Conservation (phyloP, 2,888 invertebrate genomes). For the Ditula angustiorana region DNA sequence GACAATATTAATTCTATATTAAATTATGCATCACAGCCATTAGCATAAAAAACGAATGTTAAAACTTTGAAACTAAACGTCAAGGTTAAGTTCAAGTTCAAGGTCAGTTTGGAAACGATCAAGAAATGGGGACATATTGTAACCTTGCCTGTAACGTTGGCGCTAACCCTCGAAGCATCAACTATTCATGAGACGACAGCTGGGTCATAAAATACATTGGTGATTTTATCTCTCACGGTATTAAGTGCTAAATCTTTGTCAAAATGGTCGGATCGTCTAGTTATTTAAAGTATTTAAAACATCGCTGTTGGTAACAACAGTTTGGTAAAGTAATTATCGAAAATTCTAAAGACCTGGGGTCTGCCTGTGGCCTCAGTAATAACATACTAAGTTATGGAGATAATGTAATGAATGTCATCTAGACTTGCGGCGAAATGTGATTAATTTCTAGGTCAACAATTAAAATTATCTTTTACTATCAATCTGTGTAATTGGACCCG, state of each 20-base stretch:
- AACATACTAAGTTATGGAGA: too few species aligned
- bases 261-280: background rate
- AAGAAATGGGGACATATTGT: constrained; percentile 35
- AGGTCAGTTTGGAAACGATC: constrained; percentile 18
- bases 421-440: too few species aligned
- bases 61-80: constrained; percentile 15
- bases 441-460: too few species aligned
- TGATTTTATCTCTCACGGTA: constrained; percentile 18
- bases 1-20: background rate
- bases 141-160: constrained; percentile 19
- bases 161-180: constrained; percentile 26
- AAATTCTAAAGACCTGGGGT: too few species aligned
- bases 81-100: constrained; percentile 17
- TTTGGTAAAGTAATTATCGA: too few species aligned
- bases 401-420: too few species aligned
- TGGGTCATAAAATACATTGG: constrained; percentile 32
- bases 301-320: constrained; percentile 20
- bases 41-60: constrained; percentile 9
- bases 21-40: background rate
- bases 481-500: too few species aligned
- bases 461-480: too few species aligned
- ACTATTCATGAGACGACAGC: constrained; percentile 37
- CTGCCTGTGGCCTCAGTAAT: too few species aligned
- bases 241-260: constrained; percentile 30
- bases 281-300: constrained; percentile 11